Base-by-base conservation (phyloP, 2,113 vertebrate species). In the Hydrochoerus hydrochaeris region DNA sequence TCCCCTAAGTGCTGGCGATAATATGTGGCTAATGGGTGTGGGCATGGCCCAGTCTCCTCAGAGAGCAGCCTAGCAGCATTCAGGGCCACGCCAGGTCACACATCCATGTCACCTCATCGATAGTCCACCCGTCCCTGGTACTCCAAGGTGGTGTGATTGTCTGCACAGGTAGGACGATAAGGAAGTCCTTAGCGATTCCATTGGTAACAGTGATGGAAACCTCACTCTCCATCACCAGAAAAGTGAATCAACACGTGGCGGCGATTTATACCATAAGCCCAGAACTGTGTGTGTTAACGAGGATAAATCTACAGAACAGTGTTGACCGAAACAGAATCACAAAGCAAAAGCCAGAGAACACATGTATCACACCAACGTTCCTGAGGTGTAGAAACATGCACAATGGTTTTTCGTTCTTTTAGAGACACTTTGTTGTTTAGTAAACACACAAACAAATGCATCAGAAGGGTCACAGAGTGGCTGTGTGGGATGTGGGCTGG, bases 241-340 rank as follows among this genome's bases (percentile, higher is more conserved):
- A 84, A 67, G 62, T 35, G 4, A 58, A 35, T 65, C 63, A 52
- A 52, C 46, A 30, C 4, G 0, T 35, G n/a, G 16, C 0, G 41
- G n/a, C 28, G 54, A 35, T 12, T 38, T 44, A 73, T 3, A 10
- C 38, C 30, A 4, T 3, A 30, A 22, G 60, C 35, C 35, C 38
- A 38, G 58, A 78, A 24, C 14, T 41, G 26, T 22, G 1, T 4
- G 9, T 19, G 19, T 71, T 28, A 22, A n/a, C 22, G 32, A 65
- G 49, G 57, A 73, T 26, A 85, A 30, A n/a, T 41, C 30, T 58
- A 9, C 49, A 78, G 83, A 77, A 30, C 80, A 60, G 5, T 22
- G 20, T 65, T 22, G 54, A 20, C 7, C 52, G 63, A 8, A 3
- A 0, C 0, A 22, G 1, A 7, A 41, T 1, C 28, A 46, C 28